phyloP scores from a whole-genome alignment of 2,888 invertebrate genomes.

The Micoletzkya japonica region DNA sequence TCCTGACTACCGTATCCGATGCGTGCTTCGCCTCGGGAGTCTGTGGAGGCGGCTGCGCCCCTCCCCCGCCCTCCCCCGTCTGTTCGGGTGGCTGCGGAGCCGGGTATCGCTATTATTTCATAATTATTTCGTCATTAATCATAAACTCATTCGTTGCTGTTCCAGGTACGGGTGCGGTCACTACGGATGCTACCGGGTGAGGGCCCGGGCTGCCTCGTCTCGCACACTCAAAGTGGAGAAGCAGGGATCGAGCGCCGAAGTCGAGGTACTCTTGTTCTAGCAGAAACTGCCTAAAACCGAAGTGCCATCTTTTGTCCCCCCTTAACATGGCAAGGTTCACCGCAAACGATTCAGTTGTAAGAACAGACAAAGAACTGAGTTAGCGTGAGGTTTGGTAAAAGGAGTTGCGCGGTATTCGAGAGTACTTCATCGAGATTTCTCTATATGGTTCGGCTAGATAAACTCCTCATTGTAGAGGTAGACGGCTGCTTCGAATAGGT shows the following conservation, averaged over 20 bases:
- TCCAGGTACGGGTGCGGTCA: constrained; percentile 53
- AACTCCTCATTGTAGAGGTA: too few relatives aligned
- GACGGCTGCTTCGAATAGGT: too few relatives aligned
- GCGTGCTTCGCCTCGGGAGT: constrained; percentile 62
- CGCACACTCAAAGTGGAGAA: constrained; percentile 44
- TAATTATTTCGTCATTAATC: neutral
- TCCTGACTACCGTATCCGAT: constrained; percentile 31
- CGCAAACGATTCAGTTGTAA: too few relatives aligned
- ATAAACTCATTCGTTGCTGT: constrained; percentile 6
- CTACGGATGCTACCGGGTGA: constrained; percentile 56
- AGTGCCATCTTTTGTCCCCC: too few relatives aligned
- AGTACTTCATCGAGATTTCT: too few relatives aligned
- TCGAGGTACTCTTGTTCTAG: constrained; percentile 21
- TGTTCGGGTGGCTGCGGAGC: constrained; percentile 26
- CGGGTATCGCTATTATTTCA: too few relatives aligned
- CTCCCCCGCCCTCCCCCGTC: constrained; percentile 28
- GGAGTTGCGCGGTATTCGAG: too few relatives aligned
- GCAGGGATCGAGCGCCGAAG: constrained; percentile 26
- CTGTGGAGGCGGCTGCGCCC: constrained; percentile 58
- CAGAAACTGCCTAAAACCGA: too few relatives aligned
- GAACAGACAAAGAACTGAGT: too few relatives aligned
- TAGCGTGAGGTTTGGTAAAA: too few relatives aligned
- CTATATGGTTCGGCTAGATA: too few relatives aligned
- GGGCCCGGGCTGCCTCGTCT: constrained; percentile 50
- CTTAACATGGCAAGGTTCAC: too few relatives aligned